Conservation (phyloP, 37 sponge, comb jelly and placozoan species). For the Haliclona indistincta region DNA sequence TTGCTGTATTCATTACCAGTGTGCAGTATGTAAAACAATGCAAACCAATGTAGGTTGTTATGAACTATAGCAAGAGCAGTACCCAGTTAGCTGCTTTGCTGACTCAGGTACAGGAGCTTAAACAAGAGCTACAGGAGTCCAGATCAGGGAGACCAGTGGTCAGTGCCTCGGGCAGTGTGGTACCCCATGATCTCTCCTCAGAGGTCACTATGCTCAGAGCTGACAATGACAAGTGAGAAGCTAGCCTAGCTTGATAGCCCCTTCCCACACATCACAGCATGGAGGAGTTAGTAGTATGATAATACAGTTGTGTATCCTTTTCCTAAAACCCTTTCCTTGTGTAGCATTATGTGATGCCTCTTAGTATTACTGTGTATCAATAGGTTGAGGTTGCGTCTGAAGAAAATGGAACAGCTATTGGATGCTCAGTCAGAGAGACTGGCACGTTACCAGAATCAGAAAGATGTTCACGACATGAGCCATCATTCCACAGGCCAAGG, state of each 20-base stretch:
- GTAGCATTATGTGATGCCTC: too few relatives aligned
- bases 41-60: conserved; percentile 88
- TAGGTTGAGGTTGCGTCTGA: conserved; percentile 80
- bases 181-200: conserved; percentile 76
- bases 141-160: conserved; percentile 67
- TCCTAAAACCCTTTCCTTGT: too few relatives aligned
- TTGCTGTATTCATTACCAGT: too few relatives aligned
- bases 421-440: conserved; percentile 72
- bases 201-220: conserved; percentile 94
- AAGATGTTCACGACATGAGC: conserved; percentile 14
- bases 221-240: conserved; percentile 87
- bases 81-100: conserved; percentile 68
- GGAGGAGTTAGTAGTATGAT: too few relatives aligned
- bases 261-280: too few relatives aligned
- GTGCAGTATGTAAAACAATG: too few relatives aligned
- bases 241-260: too few relatives aligned
- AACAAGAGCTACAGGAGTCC: conserved; percentile 87
- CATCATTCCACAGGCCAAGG: conserved; percentile 81
- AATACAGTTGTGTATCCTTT: too few relatives aligned
- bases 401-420: conserved; percentile 78
- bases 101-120: conserved; percentile 65
- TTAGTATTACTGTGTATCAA: too few relatives aligned
- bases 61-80: conserved; percentile 94
- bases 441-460: conserved; percentile 58
- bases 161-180: conserved; percentile 61